Percentiles rank a stretch among this genome's conserved stretches.
Evolutionary conservation across 2,797 vertebrate genomes (phyloP).

Genomic region (Bucorvus abyssinicus): DNA sequence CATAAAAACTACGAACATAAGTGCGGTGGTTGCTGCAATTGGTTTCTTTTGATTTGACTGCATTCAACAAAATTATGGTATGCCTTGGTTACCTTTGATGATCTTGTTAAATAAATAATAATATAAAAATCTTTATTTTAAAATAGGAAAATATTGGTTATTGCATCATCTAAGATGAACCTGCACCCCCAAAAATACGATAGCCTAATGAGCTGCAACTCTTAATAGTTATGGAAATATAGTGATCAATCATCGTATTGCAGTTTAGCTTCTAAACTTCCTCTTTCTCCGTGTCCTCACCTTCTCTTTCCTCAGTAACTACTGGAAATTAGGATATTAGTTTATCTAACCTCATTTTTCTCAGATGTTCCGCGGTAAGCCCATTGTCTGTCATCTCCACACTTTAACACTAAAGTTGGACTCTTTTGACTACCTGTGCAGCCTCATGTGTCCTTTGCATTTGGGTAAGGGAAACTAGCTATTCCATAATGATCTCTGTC

Average conservation of each 20-base stretch:
- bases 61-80: not conserved
- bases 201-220: not conserved
- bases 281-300: not conserved
- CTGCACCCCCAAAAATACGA: not conserved
- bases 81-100: not conserved
- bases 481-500: not conserved
- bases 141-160: not conserved
- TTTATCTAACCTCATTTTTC: not conserved
- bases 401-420: not conserved
- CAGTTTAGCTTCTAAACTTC: not conserved
- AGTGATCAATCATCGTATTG: not conserved
- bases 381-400: not conserved
- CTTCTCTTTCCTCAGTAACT: not conserved
- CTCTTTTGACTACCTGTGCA: not conserved
- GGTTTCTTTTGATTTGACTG: not conserved
- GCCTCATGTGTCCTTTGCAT: accelerated
- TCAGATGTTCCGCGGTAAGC: not conserved
- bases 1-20: not conserved
- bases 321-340: not conserved
- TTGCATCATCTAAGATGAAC: not conserved
- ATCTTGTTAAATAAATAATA: not conserved
- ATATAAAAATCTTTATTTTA: not conserved
- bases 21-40: accelerated
- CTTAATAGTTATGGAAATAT: not conserved
- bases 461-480: not conserved